Evolutionary conservation across 2,888 invertebrate genomes (phyloP).

Genomic region (Tenthredo mesomela): DNA sequence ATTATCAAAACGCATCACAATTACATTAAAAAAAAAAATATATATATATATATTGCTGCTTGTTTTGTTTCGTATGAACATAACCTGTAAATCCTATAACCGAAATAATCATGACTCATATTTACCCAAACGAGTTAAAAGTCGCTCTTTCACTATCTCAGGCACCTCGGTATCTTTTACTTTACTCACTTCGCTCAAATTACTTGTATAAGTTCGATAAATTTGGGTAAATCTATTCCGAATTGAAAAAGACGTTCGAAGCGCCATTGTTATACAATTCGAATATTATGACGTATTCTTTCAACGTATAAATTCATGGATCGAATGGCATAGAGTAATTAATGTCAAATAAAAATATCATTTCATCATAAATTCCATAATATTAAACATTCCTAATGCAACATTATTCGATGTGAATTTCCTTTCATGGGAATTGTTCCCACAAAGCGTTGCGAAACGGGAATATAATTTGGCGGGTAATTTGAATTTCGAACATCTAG

Average conservation of each 20-base stretch:
- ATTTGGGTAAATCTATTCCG: constrained; percentile 23
- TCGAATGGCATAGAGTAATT: not conserved
- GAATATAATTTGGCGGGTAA: constrained; percentile 4
- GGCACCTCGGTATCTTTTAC: constrained; percentile 64
- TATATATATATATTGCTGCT: no score
- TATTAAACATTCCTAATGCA: not conserved
- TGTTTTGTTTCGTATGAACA: not conserved
- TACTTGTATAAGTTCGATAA: constrained; percentile 18
- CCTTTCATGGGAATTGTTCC: not conserved
- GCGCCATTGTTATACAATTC: constrained; percentile 22
- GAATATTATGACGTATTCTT: not conserved
- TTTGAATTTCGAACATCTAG: not conserved
- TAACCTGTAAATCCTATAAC: constrained; percentile 22
- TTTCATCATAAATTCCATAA: not conserved
- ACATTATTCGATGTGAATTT: constrained; percentile 3
- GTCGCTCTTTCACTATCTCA: constrained; percentile 66
- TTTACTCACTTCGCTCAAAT: constrained; percentile 46
- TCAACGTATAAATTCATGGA: not conserved
- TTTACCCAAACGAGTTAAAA: constrained; percentile 72
- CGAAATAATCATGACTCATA: constrained; percentile 35
- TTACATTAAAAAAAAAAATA: not conserved
- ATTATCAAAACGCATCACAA: not conserved
- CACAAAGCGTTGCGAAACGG: constrained; percentile 3
- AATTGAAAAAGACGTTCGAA: constrained; percentile 22
- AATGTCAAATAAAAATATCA: not conserved